A percentile compares a stretch with the other conserved stretches of the same genome.
Evolutionary conservation across 2,113 vertebrate genomes (phyloP).

Genomic region (Mellivora capensis): DNA sequence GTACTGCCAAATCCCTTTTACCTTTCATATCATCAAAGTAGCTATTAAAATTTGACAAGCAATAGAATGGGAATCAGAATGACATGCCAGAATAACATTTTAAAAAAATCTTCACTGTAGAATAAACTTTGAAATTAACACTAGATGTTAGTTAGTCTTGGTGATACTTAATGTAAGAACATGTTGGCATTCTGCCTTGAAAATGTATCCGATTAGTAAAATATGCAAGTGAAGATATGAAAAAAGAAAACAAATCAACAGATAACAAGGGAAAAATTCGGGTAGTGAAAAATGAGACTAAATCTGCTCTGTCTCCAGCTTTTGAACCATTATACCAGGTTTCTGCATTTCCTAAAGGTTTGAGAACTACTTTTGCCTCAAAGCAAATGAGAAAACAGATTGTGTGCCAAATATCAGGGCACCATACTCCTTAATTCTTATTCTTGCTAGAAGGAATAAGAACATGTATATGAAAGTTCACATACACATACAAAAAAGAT

Average conservation of each 20-base stretch:
- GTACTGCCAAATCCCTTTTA: background rate
- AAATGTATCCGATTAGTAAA: background rate
- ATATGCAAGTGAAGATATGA: background rate
- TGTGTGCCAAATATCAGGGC: background rate
- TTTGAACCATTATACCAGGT: background rate
- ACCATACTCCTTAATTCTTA: background rate
- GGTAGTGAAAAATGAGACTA: background rate
- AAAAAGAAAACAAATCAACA: background rate
- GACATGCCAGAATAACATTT: background rate
- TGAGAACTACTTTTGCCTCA: background rate
- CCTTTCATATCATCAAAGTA: background rate
- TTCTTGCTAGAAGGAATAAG: background rate
- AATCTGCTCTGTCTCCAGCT: background rate
- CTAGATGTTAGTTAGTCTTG: background rate
- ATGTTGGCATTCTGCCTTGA: background rate
- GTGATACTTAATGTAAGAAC: background rate
- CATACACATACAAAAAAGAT: background rate
- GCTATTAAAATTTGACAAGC: background rate
- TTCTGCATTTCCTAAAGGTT: background rate
- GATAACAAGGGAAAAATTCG: background rate
- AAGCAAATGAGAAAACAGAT: background rate
- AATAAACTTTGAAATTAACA: background rate
- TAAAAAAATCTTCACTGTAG: background rate
- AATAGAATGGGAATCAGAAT: background rate
- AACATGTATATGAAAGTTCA: background rate